phyloP scores from a whole-genome alignment of 2,113 vertebrate species.

The Halcyon senegalensis region DNA sequence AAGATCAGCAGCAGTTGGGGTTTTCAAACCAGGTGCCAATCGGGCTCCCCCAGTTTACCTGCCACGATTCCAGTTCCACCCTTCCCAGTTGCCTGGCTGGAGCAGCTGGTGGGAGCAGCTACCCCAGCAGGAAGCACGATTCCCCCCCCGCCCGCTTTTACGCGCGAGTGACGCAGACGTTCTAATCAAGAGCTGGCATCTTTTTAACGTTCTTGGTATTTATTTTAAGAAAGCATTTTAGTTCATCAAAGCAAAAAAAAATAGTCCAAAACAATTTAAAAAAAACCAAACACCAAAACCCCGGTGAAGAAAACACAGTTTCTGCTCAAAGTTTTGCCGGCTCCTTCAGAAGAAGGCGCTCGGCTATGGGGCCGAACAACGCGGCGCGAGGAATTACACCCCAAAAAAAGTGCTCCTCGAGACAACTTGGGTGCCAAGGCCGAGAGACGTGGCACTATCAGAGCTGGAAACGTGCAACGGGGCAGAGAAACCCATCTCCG shows the following conservation, averaged over 20 bases:
- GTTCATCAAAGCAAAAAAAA: constrained; percentile 15
- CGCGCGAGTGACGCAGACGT: constrained; percentile 20
- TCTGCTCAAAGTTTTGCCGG: not conserved
- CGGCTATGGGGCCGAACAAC: not conserved
- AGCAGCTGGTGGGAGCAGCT: constrained; percentile 27
- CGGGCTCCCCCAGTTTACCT: not conserved
- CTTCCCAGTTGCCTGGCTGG: not conserved
- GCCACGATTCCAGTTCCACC: not conserved
- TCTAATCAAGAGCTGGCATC: constrained; percentile 39
- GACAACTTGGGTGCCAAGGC: not conserved
- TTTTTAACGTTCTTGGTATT: not conserved
- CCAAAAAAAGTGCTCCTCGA: not conserved
- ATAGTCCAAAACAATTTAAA: not conserved
- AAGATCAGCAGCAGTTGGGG: not conserved
- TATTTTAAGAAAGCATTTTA: constrained; percentile 35
- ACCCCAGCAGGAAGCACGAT: constrained; percentile 29
- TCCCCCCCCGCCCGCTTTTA: constrained; percentile 4
- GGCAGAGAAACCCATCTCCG: not conserved
- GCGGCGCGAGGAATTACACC: not conserved
- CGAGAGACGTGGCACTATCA: rapidly evolving
- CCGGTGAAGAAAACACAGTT: not conserved
- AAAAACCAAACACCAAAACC: not conserved
- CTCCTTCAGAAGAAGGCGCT: not conserved
- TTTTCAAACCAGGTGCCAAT: not conserved
- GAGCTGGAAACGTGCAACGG: not conserved